Evolutionary conservation across 1,140 invertebrate species (phyloP).

Genomic region (Battus philenor): DNA sequence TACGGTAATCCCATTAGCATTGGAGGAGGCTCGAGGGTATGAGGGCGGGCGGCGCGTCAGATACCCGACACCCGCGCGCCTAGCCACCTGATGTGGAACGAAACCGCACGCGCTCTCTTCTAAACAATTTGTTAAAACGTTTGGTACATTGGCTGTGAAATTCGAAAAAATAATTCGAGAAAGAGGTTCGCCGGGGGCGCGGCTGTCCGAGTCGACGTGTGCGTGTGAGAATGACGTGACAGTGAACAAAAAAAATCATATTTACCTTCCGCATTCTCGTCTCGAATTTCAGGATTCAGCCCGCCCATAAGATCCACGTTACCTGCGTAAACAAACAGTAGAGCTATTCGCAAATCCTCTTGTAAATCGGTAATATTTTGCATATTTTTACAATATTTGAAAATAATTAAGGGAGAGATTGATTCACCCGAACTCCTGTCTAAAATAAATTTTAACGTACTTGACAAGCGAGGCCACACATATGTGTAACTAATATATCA

Average conservation of each 20-base stretch:
- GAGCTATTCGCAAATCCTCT: too few species aligned
- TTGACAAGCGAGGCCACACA: too few species aligned
- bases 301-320: slow-evolving; percentile 68
- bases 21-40: slow-evolving; percentile 20
- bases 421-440: too few species aligned
- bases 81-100: slow-evolving; percentile 43
- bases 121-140: slow-evolving; percentile 20
- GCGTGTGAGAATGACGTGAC: slow-evolving; percentile 64
- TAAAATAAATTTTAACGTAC: too few species aligned
- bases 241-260: slow-evolving; percentile 37
- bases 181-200: slow-evolving; percentile 70
- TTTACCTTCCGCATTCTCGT: slow-evolving; percentile 67
- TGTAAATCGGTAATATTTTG: too few species aligned
- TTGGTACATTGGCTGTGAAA: slow-evolving; percentile 28
- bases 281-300: slow-evolving; percentile 57
- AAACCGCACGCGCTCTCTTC: slow-evolving; percentile 59
- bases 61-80: slow-evolving; percentile 65
- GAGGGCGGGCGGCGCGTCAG: slow-evolving; percentile 34
- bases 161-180: too few species aligned
- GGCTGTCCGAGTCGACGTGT: slow-evolving; percentile 72
- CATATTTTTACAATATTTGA: not conserved
- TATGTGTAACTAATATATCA: too few species aligned
- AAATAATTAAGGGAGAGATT: not conserved
- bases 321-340: slow-evolving; percentile 40
- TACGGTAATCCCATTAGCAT: slow-evolving; percentile 18